Conservation (phyloP, 64 coral and sea anemone species). For the Stylophora pistillata region DNA sequence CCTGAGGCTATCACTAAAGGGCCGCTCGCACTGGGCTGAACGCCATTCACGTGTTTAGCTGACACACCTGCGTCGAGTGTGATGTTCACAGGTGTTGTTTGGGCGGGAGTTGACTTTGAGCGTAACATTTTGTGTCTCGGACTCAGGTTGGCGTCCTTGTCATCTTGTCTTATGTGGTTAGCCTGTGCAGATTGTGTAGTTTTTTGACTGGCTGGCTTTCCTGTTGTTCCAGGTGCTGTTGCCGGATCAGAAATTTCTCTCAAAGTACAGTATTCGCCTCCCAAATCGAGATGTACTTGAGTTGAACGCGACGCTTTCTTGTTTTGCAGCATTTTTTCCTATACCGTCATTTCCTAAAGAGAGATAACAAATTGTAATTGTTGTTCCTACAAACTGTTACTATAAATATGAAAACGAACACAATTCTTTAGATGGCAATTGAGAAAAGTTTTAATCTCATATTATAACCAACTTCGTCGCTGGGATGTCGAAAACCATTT, state of each 20-base stretch:
- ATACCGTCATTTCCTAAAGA: constrained; percentile 6
- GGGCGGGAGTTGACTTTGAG: not conserved
- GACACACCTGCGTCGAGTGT: not conserved
- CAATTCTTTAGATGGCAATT: too few species aligned
- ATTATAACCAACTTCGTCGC: not conserved
- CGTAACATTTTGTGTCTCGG: constrained; percentile 3
- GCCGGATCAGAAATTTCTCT: not conserved
- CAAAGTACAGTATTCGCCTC: constrained; percentile 20
- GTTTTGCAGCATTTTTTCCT: constrained; percentile 2
- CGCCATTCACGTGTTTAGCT: not conserved
- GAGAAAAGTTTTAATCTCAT: not conserved
- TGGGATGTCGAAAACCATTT: too few species aligned
- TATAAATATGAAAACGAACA: too few species aligned
- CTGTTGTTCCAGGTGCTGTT: not conserved
- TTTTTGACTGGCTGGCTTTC: not conserved
- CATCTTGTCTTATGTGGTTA: not conserved
- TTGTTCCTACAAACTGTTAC: too few species aligned
- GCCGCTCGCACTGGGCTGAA: not conserved
- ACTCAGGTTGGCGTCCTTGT: not conserved
- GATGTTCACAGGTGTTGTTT: not conserved
- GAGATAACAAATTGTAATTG: not conserved
- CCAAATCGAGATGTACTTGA: not conserved
- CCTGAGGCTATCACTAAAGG: not conserved
- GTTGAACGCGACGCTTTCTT: not conserved
- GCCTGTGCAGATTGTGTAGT: not conserved